Base-by-base conservation (phyloP, 2,113 vertebrate species). In the Pimephales promelas region DNA sequence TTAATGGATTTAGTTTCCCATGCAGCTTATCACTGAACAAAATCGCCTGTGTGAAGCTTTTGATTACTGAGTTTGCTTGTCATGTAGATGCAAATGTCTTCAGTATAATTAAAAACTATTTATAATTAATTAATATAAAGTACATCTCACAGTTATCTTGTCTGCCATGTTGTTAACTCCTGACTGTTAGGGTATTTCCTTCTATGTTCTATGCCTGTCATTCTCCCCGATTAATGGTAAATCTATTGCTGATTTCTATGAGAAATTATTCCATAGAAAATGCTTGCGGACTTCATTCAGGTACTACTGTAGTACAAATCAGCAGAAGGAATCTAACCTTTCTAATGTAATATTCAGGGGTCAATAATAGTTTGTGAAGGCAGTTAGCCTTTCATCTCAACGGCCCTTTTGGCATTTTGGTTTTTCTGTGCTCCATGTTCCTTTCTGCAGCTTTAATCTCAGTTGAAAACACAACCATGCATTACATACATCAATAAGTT, bases 401-500 rank as follows among this genome's bases (percentile, higher is more conserved):
- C 62, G 36, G 54, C 52, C 54, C 56, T 78, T 61, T 79, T 79
- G 57, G 34, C 47, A 59, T 72, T 57, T 82, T 71, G 24, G 5
- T 82, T 43, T 36, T 78, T 43, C 57, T 16, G 1, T 13, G 14
- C 76, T 82, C 28, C 24, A 28, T 56, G 28, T 16, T 56, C 16
- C 43, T 86, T 22, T 72, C 61, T 18, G 52, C 34, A 56, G 24
- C 64, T 54, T 49, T 71, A 76, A 85, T 82, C 72, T 26, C 59
- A 81, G 57, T 74, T 76, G 14, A 81, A 76, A 74, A 82, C 77
- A 73, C 28, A 18, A 26, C 36, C 54, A 24, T 59, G 49, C 49
- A 49, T 71, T 84, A 73, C 59, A 62, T 70, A 81, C 79, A 68
- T 82, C 79, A 76, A 85, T 82, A 85, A 56, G 71, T 43, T 83